Conservation (phyloP, 1,140 invertebrate genomes). For the Polypedilum vanderplanki region DNA sequence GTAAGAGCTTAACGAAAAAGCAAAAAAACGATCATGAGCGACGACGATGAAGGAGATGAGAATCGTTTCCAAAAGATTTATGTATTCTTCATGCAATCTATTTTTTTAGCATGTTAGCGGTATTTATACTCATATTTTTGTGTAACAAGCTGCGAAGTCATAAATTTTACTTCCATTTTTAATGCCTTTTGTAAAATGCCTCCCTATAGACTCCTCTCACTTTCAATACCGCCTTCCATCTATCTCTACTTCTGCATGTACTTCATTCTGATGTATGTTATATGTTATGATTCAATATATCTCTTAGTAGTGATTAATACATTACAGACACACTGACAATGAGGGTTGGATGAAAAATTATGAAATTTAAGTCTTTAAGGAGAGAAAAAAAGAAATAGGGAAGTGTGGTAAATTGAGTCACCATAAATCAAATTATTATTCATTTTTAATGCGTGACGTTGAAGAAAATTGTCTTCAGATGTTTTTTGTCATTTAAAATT, state of each 20-base stretch:
- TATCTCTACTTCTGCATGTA: not conserved
- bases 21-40: not conserved
- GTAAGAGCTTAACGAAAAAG: not conserved
- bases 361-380: too few species aligned
- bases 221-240: not conserved
- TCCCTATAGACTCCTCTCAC: not conserved
- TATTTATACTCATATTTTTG: conserved; percentile 9
- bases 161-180: conserved; percentile 10
- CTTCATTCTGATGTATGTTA: not conserved
- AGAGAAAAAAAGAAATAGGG: too few species aligned
- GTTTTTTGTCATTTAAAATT: too few species aligned
- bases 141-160: conserved; percentile 10
- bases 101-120: conserved; percentile 15
- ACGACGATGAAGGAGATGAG: not conserved
- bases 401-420: too few species aligned
- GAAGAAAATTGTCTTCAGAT: too few species aligned
- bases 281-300: too few species aligned
- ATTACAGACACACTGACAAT: too few species aligned
- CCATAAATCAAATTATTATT: too few species aligned
- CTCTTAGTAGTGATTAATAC: too few species aligned
- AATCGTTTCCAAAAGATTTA: not conserved
- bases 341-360: too few species aligned
- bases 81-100: not conserved
- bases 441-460: too few species aligned
- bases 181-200: not conserved